Conservation (phyloP, 2,113 vertebrate species). For the Cervus canadensis region DNA sequence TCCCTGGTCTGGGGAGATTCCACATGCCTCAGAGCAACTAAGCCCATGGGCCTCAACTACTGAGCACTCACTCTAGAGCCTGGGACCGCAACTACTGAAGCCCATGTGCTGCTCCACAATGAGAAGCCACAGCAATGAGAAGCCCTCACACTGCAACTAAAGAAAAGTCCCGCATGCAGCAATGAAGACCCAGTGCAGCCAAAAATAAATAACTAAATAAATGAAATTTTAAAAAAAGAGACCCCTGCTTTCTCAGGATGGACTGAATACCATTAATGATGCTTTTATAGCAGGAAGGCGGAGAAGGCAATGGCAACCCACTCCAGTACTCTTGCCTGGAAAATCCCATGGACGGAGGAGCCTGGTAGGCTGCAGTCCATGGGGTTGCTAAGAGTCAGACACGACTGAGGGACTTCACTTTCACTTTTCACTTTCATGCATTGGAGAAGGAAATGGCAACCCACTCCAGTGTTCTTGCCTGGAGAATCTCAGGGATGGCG, state of each 20-base stretch:
- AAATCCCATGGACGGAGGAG: no score
- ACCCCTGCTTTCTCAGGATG: neutral
- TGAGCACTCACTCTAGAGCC: neutral
- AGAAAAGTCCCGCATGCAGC: neutral
- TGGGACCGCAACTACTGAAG: neutral
- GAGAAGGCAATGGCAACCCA: no score
- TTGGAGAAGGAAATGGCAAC: no score
- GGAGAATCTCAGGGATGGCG: no score
- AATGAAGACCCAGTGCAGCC: neutral
- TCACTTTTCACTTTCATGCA: no score
- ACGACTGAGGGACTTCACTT: no score
- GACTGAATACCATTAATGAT: neutral
- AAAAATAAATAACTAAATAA: neutral
- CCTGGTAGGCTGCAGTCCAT: no score
- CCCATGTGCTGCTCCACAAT: fast-evolving
- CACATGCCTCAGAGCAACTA: neutral
- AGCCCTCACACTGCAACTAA: neutral
- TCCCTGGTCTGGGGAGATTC: neutral
- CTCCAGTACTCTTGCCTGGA: no score
- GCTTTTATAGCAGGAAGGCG: neutral
- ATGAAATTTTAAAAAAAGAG: neutral
- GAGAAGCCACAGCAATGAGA: neutral
- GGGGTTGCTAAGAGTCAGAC: no score
- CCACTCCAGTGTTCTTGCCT: no score
- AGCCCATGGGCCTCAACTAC: neutral